Percentiles rank a stretch among this genome's conserved stretches.
Conservation (phyloP, 2,797 vertebrate genomes). For the Rhinella marina region DNA sequence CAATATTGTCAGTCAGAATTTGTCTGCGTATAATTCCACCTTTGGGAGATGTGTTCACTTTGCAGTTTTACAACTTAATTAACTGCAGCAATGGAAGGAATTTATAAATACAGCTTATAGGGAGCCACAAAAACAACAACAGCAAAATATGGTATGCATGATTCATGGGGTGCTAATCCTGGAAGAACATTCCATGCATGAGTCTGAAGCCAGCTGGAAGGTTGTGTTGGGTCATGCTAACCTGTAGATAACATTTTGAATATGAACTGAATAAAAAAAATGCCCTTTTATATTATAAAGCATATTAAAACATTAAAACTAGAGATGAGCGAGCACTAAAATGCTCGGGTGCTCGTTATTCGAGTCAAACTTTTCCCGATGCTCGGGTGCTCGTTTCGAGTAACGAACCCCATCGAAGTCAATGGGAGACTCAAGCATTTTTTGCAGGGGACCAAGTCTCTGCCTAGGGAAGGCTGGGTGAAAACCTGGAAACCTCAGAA, state of each 20-base stretch:
- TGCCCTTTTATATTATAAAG: not conserved
- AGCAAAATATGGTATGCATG: constrained; percentile 5
- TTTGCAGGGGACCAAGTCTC: too few species aligned
- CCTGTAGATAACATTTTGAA: not conserved
- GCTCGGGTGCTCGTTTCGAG: too few species aligned
- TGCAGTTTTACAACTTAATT: constrained; percentile 72
- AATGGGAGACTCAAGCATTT: too few species aligned
- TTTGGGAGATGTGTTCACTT: constrained; percentile 66
- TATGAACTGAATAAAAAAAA: not conserved
- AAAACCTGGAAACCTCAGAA: too few species aligned
- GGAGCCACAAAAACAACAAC: constrained; percentile 25
- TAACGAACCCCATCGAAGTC: too few species aligned
- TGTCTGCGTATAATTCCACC: constrained; percentile 68
- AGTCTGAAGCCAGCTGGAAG: not conserved
- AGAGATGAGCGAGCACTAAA: too few species aligned
- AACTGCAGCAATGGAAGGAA: constrained; percentile 67
- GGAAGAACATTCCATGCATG: not conserved
- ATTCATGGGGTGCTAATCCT: not conserved
- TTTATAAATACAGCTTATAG: constrained; percentile 61
- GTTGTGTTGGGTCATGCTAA: not conserved
- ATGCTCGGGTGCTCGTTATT: too few species aligned
- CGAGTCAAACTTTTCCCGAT: too few species aligned
- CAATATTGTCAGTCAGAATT: constrained; percentile 71
- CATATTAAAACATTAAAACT: not conserved
- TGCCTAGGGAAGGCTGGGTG: too few species aligned